Evolutionary conservation across 2,797 vertebrate species (phyloP), one percentile per base, ranked within the genome.

Genomic region (Sebastes goodei): DNA sequence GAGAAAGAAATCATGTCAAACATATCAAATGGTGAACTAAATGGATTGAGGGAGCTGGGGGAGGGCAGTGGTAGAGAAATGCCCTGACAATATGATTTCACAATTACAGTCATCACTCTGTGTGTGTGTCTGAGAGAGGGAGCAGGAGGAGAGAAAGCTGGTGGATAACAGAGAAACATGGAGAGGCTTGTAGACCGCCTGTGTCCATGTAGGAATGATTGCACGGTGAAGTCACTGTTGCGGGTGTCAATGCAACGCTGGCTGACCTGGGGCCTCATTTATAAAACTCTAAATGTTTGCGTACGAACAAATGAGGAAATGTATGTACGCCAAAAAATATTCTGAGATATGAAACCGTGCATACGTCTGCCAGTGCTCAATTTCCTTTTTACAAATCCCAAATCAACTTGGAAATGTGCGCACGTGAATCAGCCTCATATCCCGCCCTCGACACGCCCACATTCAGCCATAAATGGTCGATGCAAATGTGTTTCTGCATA

Each of bases 21-120:
- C 55, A 78, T 76, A 63, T 79, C 70, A 85, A 84, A 74, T 42
- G 52, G 14, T 11, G 42, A 73, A 73, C 53, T 70, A 78, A 85
- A 76, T 78, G 71, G 55, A 73, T 53, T 1, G 61, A 61, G 60
- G 12, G 60, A 67, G 74, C n/a, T 49, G 27, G 10, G 20, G 20
- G 32, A 46, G 46, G 56, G 57, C 14, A 38, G 56, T 4, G 65
- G 42, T 32, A 46, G 72, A 71, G 69, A 68, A 80, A 63, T 46
- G 30, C 60, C 30, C 29, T 70, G 71, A 81, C 74, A 76, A 76
- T 33, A 67, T 83, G 52, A 86, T 83, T 76, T 78, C 25, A 53
- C 60, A 80, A 75, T 81, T 74, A 73, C 56, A 78, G 62, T 46
- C 27, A 4, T 63, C 63, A 53, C 33, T 30, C 1, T 65, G 32